A percentile compares a stretch with the other conserved stretches of the same genome.
Evolutionary conservation across 2,113 vertebrate species (phyloP).

Genomic region (Barbus barbus): DNA sequence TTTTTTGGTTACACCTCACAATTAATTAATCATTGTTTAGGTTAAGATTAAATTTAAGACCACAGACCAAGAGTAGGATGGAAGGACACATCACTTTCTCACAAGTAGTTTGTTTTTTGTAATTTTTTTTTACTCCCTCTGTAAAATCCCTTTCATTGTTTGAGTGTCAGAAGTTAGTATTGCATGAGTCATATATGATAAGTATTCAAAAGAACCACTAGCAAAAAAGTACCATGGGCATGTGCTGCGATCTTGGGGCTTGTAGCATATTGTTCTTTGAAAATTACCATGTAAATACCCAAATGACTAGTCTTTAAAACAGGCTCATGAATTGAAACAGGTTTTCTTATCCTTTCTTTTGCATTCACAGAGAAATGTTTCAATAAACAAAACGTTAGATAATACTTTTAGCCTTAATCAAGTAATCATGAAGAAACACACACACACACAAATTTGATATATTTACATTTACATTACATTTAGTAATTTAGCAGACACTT

Average conservation of each 20-base stretch:
- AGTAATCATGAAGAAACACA: too few species aligned
- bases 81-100: background rate
- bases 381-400: background rate
- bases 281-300: background rate
- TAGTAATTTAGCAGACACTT: too few species aligned
- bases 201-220: background rate
- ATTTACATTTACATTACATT: too few species aligned
- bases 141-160: background rate
- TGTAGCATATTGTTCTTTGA: background rate
- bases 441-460: too few species aligned
- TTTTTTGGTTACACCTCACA: background rate
- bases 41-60: background rate
- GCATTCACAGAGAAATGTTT: background rate
- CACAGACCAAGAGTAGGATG: background rate
- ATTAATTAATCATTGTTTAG: slow-evolving; percentile 7
- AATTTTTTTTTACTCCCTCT: background rate
- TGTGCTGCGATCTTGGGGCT: background rate
- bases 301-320: background rate
- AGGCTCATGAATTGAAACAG: too few species aligned
- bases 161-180: background rate
- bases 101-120: background rate
- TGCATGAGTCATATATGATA: background rate
- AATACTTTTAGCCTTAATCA: too few species aligned
- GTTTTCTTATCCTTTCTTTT: background rate
- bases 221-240: background rate